These are phyloP conservation scores for Tricholaema leucomelas DNA, from an alignment of 2,113 vertebrate species.

Conservation along the genomic window DNA sequence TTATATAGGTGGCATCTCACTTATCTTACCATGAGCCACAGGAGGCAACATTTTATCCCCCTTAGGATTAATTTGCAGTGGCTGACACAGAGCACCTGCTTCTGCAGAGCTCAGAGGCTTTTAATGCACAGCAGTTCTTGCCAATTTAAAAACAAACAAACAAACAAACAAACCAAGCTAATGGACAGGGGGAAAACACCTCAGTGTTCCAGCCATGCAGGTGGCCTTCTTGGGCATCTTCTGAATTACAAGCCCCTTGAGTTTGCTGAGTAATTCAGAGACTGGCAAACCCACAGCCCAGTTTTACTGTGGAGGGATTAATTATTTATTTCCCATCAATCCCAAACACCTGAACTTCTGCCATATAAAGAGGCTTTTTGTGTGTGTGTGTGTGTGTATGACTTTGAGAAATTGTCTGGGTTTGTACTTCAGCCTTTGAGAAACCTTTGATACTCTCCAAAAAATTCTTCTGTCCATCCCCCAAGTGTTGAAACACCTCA, in stretches of 20 bases:
- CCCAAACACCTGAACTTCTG: background rate
- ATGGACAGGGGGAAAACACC: too few relatives aligned
- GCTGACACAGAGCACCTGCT: background rate
- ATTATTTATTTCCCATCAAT: background rate
- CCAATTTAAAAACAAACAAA: background rate
- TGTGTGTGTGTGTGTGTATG: too few relatives aligned
- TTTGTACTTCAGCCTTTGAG: background rate
- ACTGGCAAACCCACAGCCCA: background rate
- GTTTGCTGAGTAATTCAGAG: background rate
- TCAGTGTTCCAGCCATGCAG: conserved; percentile 7
- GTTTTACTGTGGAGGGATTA: background rate
- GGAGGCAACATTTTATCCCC: background rate
- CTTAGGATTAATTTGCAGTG: background rate
- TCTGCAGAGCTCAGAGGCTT: conserved; percentile 1
- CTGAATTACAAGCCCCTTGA: background rate
- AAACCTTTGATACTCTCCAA: background rate
- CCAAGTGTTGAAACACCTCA: background rate
- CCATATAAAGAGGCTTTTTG: background rate
- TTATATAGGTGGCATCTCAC: background rate
- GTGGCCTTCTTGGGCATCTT: background rate
- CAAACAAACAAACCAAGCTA: too few relatives aligned
- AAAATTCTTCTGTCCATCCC: background rate
- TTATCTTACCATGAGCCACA: background rate
- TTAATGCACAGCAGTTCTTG: background rate
- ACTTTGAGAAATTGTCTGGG: background rate